phyloP scores from a whole-genome alignment of 2,113 vertebrate species.

The Erythrocercus mccallii region DNA sequence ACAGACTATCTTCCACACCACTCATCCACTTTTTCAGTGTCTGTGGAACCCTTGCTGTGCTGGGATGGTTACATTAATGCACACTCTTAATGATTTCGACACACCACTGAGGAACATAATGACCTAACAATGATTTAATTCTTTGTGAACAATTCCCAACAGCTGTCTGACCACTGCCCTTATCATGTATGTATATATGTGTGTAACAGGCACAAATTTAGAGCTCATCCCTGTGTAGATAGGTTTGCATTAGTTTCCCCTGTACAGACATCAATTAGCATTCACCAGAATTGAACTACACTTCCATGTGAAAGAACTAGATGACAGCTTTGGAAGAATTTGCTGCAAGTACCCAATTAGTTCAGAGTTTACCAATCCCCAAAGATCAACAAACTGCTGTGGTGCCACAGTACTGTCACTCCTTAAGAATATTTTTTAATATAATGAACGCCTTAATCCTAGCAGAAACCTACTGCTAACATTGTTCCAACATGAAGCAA shows the following conservation, averaged over 20 bases:
- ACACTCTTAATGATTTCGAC: not conserved
- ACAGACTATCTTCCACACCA: not conserved
- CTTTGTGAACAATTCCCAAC: not conserved
- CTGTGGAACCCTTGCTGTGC: not conserved
- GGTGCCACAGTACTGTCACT: not conserved
- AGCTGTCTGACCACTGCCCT: not conserved
- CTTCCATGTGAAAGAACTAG: not conserved
- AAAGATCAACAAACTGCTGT: not conserved
- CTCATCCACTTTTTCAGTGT: not conserved
- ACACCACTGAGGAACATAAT: not conserved
- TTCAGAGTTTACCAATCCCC: not conserved
- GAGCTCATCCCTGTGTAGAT: not conserved
- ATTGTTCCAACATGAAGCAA: not conserved
- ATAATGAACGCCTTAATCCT: not conserved
- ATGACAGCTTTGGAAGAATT: not conserved
- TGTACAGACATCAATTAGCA: not conserved
- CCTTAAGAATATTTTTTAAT: not conserved
- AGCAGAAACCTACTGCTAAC: not conserved
- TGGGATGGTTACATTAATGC: not conserved
- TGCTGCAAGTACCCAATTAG: not conserved
- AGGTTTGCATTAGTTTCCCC: not conserved
- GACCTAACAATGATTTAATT: not conserved
- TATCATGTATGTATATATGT: not conserved
- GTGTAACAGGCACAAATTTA: not conserved
- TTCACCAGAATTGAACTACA: not conserved